A percentile compares a stretch with the other conserved stretches of the same genome.
These are phyloP conservation scores for Drosophila orosa DNA, from an alignment of 1,140 invertebrate species.

Conservation along the genomic window DNA sequence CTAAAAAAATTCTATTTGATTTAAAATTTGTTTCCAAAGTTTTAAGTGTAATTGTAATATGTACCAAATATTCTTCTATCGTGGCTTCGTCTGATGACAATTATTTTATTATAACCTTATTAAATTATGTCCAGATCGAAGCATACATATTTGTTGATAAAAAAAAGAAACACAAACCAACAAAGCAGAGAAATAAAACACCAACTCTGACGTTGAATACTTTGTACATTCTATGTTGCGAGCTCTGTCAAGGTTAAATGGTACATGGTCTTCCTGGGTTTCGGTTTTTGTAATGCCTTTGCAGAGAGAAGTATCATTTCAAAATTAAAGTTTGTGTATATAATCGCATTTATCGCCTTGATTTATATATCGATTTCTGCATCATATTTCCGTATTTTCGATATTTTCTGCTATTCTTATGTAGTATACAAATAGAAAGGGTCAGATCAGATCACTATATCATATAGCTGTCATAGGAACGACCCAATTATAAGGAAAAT, in stretches of 20 bases:
- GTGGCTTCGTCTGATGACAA: not conserved
- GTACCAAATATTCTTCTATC: not conserved
- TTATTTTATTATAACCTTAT: not conserved
- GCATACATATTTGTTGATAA: not conserved
- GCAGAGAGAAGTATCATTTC: too few species aligned
- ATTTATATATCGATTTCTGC: too few species aligned
- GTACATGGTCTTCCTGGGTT: not conserved
- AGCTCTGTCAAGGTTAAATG: not conserved
- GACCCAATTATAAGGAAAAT: too few species aligned
- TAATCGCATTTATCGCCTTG: too few species aligned
- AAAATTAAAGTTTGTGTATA: not conserved
- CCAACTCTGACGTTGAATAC: not conserved
- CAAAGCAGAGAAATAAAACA: not conserved
- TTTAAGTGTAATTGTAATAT: conserved; percentile 3
- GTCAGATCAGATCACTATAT: too few species aligned
- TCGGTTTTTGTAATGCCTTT: not conserved
- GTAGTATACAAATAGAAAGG: too few species aligned
- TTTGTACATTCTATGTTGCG: not conserved
- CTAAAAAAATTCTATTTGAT: too few species aligned
- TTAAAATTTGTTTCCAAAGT: not conserved
- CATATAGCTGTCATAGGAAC: too few species aligned
- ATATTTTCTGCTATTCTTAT: too few species aligned
- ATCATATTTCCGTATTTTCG: too few species aligned
- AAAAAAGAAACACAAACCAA: not conserved
- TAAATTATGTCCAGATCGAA: not conserved